Percentiles rank a stretch among this genome's conserved stretches.
Conservation (phyloP, 1,140 invertebrate genomes). For the Drosophila bifasciata region DNA sequence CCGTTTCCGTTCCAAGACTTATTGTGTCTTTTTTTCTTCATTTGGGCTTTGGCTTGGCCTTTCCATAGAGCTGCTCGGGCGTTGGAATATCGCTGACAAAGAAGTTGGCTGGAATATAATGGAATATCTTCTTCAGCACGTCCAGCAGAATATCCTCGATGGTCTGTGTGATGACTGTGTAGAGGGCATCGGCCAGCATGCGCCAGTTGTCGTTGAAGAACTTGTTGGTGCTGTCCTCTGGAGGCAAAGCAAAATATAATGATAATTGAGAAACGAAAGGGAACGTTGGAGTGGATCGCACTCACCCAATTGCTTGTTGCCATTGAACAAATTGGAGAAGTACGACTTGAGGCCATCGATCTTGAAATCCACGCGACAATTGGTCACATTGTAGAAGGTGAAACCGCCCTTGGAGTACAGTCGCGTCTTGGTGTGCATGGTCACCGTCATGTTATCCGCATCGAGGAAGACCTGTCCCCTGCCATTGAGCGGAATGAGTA, state of each 20-base stretch:
- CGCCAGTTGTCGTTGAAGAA: slow-evolving; percentile 89
- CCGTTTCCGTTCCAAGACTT: too few relatives aligned
- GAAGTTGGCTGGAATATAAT: slow-evolving; percentile 87
- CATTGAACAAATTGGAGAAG: slow-evolving; percentile 80
- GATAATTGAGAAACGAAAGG: background rate
- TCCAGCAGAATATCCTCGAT: slow-evolving; percentile 88
- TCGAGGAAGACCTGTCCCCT: slow-evolving; percentile 88
- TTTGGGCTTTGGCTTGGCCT: slow-evolving; percentile 43
- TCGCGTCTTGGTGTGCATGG: slow-evolving; percentile 87
- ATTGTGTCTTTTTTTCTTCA: too few relatives aligned
- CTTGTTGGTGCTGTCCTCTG: slow-evolving; percentile 89
- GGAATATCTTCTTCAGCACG: slow-evolving; percentile 87
- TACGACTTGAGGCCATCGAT: slow-evolving; percentile 75
- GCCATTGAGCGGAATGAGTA: slow-evolving; percentile 89
- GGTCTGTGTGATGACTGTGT: slow-evolving; percentile 87
- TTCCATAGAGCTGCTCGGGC: slow-evolving; percentile 75
- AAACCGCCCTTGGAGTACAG: slow-evolving; percentile 86
- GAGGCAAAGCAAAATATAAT: slow-evolving; percentile 27
- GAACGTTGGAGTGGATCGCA: background rate
- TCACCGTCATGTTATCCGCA: slow-evolving; percentile 85
- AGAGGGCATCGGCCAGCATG: slow-evolving; percentile 87
- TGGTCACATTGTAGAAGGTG: slow-evolving; percentile 88
- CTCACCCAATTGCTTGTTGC: slow-evolving; percentile 79
- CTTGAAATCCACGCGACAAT: slow-evolving; percentile 72
- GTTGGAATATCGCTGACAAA: slow-evolving; percentile 86